Evolutionary conservation across 2,888 invertebrate species (phyloP), one percentile per base, ranked within the genome.

Genomic region (Timema podura): DNA sequence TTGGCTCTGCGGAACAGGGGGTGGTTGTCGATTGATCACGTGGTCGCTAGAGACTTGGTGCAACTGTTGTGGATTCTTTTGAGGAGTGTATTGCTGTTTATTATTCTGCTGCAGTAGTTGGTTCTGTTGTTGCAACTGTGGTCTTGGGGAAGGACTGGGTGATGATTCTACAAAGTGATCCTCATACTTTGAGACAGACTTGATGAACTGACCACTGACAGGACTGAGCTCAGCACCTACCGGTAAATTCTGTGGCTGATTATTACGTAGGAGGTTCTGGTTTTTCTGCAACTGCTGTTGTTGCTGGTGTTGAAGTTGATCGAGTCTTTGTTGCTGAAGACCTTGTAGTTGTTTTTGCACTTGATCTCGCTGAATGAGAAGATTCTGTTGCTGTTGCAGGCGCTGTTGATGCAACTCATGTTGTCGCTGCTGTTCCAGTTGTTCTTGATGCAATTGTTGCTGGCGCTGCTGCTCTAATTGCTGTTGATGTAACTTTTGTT

Each of bases 171-270:
- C 16, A 61, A 82, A 79, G 77, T 84, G 82, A 71, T 84, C 83
- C 80, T 85, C 84, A 77, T 84, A 83, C 77, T 84, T 84, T 70
- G 85, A 77, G 83, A 81, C 6, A 84, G 84, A 74, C 84, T 84
- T 76, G 82, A 71, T 64, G 3, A 69, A 64, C n/a, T 69, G 66
- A 15, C 61, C 61, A 5, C 61, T 30, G 13, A 30, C 30, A 11
- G 61, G 10, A 15, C 44, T 67, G 68, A 70, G 71, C 73, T 70
- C 70, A 70, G 69, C 65, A 48, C 61, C 65, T 61, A 64, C 68
- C 69, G 72, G 77, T 75, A 30, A 77, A 75, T 67, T 69, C 61
- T 44, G 73, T 69, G 68, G 74, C 45, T 74, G 73, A 48, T 11
- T 68, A 72, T 16, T 46, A 16, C 15, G 6, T 65, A 11, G 64